Conservation (phyloP, 2,797 vertebrate species). For the Clarias pachynema region DNA sequence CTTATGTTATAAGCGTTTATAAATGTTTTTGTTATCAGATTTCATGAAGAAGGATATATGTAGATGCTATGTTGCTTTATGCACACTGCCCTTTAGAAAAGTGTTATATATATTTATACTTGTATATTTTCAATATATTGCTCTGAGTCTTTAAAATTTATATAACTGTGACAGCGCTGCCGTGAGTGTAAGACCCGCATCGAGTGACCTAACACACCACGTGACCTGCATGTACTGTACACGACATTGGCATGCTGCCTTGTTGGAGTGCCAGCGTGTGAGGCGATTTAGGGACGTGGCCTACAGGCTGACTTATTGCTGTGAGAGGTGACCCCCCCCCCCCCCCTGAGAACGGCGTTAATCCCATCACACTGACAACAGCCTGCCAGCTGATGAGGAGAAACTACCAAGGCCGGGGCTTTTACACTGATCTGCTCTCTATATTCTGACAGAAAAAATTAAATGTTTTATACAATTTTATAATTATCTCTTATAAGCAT, state of each 20-base stretch:
- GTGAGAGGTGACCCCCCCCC: background rate
- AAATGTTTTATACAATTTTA: background rate
- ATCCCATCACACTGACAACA: constrained; percentile 9
- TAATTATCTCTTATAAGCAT: background rate
- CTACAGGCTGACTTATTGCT: background rate
- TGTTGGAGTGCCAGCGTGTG: background rate
- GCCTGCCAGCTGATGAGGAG: background rate
- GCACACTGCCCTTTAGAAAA: background rate
- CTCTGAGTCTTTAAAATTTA: background rate
- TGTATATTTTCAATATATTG: background rate
- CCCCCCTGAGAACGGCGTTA: background rate
- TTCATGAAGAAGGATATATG: background rate
- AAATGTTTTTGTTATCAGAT: background rate
- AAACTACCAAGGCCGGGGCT: background rate
- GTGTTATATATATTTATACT: background rate
- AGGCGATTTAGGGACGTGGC: background rate
- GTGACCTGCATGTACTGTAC: background rate
- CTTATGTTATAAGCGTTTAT: background rate
- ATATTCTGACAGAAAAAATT: background rate
- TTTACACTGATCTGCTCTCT: background rate
- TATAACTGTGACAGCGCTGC: background rate
- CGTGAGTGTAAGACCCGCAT: background rate
- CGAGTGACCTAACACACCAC: background rate
- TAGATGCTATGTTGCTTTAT: background rate
- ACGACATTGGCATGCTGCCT: background rate